Evolutionary conservation across 2,888 invertebrate species (phyloP), one percentile per base, ranked within the genome.

Genomic region (Drosophila mercatorum): DNA sequence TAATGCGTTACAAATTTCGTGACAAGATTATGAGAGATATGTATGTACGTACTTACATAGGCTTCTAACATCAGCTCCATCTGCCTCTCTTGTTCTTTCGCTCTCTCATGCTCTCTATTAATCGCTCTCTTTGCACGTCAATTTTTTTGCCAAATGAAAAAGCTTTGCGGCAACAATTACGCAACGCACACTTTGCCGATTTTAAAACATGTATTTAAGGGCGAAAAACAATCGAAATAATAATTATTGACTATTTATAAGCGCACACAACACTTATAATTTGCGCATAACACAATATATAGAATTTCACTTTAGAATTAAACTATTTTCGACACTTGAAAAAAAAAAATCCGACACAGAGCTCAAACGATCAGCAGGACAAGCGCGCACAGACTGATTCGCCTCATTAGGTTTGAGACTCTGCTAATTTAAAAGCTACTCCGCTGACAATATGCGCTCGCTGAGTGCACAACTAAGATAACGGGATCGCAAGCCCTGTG

Each of bases 81-180:
- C 7, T 34, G 6, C 0, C 22, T 53, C 17, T 17, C 26, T 41
- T 6, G n/a, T 2, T 8, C 10, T 38, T 4, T 26, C 3, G 22
- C 17, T 14, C 7, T 8, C 22, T 22, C 22, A 22, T 22, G 22
- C 22, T 22, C 22, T 22, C 22, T 22, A 2, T 22, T 1, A 22
- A 22, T 22, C 22, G 22, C 22, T 22, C 22, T 22, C 22, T 22
- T 22, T 22, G 22, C 22, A 22, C 22, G 22, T 22, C 22, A 22
- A 22, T 22, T 22, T 22, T 22, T 22, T 22, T 22, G 26, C 52
- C 26, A 53, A 53, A 17, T 28, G n/a, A 41, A 41, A 56, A 41
- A 56, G 55, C 55, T 55, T 41, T 55, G n/a, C 28, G 28, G n/a
- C 7, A 41, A 12, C n/a, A 41, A 55, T 53, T n/a, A 3, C 38